phyloP scores from a whole-genome alignment of 2,888 invertebrate species.

The Meghimatium bilineatum region DNA sequence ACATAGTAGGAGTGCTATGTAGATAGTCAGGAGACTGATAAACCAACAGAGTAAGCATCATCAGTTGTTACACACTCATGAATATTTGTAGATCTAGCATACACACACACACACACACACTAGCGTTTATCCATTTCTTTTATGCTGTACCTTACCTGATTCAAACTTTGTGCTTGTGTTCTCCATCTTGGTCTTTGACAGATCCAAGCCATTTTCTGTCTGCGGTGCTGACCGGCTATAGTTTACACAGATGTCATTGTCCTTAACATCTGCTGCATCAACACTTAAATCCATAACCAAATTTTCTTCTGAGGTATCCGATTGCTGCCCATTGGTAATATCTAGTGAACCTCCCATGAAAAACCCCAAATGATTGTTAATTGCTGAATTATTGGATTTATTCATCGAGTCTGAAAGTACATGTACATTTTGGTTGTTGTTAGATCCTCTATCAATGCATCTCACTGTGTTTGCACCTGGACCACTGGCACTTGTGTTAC shows the following conservation, averaged over 20 bases:
- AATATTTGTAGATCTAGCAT: too few species aligned
- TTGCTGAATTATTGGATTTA: not conserved
- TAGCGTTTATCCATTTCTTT: not conserved
- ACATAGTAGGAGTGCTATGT: too few species aligned
- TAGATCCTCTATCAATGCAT: not conserved
- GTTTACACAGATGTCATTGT: not conserved
- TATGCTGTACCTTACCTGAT: conserved; percentile 5
- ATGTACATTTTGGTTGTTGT: not conserved
- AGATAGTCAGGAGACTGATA: too few species aligned
- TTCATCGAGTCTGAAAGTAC: not conserved
- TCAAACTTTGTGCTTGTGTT: not conserved
- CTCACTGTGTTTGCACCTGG: not conserved
- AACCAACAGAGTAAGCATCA: too few species aligned
- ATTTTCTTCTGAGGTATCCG: not conserved
- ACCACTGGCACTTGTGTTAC: not conserved
- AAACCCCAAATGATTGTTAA: not conserved
- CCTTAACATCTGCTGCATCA: not conserved
- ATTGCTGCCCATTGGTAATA: not conserved
- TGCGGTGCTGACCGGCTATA: not conserved
- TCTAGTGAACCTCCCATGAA: not conserved
- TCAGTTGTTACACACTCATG: too few species aligned
- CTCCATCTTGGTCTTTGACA: too few species aligned
- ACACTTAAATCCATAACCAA: not conserved
- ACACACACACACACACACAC: too few species aligned
- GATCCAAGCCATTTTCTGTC: not conserved